phyloP scores from a whole-genome alignment of 2,888 invertebrate species.

The Hoplodrina ambigua region DNA sequence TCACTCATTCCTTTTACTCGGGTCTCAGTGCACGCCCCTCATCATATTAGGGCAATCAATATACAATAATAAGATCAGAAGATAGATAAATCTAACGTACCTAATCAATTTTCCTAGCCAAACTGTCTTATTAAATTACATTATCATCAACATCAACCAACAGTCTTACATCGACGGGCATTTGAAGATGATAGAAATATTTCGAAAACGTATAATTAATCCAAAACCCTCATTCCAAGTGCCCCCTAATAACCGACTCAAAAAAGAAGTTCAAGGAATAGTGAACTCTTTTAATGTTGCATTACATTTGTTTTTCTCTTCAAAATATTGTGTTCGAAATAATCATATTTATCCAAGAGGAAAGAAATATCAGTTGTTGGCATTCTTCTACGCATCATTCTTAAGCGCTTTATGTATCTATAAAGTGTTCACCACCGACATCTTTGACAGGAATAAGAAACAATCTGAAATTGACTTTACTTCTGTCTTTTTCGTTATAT shows the following conservation, averaged over 20 bases:
- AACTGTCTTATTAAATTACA: no score
- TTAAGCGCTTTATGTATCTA: not conserved
- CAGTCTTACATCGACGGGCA: not conserved
- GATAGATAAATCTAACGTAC: no score
- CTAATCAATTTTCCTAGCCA: no score
- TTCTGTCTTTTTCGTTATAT: no score
- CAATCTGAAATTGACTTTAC: not conserved
- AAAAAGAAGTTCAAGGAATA: constrained; percentile 9
- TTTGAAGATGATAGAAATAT: not conserved
- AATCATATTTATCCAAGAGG: constrained; percentile 14
- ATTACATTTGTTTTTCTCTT: constrained; percentile 15
- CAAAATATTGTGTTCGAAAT: constrained; percentile 11
- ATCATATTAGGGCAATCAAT: no score
- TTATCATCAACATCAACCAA: no score
- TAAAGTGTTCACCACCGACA: not conserved
- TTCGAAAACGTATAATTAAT: not conserved
- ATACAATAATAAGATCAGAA: no score
- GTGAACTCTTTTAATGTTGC: constrained; percentile 2
- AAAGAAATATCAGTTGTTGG: constrained; percentile 5
- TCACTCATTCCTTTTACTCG: no score
- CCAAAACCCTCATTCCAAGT: not conserved
- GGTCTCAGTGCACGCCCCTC: no score
- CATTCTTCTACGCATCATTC: not conserved
- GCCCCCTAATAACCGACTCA: constrained; percentile 4
- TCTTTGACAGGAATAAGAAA: not conserved